phyloP scores from a whole-genome alignment of 2,888 invertebrate genomes.

The Tinea semifulvella region DNA sequence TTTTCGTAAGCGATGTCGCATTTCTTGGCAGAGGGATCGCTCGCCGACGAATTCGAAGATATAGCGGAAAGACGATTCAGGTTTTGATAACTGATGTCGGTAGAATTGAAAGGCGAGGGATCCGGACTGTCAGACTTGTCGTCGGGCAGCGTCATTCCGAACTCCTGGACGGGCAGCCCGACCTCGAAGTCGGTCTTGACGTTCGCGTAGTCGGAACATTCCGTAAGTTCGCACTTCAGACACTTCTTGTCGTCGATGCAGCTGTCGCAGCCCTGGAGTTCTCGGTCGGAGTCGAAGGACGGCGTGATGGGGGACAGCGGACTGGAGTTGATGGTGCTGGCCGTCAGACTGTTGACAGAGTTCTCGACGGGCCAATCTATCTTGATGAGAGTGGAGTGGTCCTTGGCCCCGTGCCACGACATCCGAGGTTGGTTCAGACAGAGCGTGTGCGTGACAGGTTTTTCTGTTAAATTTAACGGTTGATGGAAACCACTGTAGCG shows the following conservation, averaged over 20 bases:
- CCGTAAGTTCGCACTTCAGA: conserved; percentile 52
- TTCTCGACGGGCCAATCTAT: conserved; percentile 55
- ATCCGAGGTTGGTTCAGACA: conserved; percentile 19
- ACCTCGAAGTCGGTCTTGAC: conserved; percentile 22
- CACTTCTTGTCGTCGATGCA: conserved; percentile 45
- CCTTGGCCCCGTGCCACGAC: conserved; percentile 54
- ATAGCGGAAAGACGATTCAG: conserved; percentile 55
- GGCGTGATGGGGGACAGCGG: conserved; percentile 47
- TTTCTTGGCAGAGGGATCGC: conserved; percentile 35
- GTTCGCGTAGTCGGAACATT: conserved; percentile 38
- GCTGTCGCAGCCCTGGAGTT: conserved; percentile 29
- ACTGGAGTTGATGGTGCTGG: conserved; percentile 43
- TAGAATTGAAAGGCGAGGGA: conserved; percentile 44
- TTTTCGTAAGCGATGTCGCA: conserved; percentile 21
- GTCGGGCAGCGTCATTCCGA: conserved; percentile 23
- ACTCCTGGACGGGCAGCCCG: conserved; percentile 18
- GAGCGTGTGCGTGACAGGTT: conserved; percentile 10
- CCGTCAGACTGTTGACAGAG: conserved; percentile 35
- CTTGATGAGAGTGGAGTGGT: conserved; percentile 53
- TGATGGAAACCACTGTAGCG: conserved; percentile 50
- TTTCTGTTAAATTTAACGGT: conserved; percentile 21
- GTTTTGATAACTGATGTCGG: conserved; percentile 59
- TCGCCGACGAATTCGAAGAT: conserved; percentile 43
- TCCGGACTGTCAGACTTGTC: conserved; percentile 42
- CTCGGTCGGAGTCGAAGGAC: conserved; percentile 49